Conservation (phyloP, 2,113 vertebrate species). For the Centrocercus urophasianus region DNA sequence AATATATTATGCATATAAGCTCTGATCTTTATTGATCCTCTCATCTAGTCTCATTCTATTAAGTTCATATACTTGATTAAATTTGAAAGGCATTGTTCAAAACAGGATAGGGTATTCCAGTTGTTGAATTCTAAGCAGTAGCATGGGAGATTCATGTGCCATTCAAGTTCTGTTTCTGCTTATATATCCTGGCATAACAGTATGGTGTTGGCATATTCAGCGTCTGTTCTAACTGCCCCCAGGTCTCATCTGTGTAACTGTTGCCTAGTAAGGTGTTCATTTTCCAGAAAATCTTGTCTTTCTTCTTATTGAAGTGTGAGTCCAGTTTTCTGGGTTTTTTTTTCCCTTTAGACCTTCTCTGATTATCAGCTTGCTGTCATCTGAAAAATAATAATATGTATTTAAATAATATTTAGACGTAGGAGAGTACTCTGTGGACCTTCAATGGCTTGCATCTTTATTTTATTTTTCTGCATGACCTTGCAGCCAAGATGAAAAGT, state of each 20-base stretch:
- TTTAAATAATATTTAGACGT: background rate
- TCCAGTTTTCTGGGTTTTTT: accelerated
- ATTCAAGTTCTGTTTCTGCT: background rate
- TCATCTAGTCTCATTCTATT: background rate
- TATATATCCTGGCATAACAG: background rate
- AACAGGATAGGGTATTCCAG: background rate
- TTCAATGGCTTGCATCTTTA: accelerated
- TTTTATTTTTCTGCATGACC: background rate
- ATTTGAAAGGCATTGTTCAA: background rate
- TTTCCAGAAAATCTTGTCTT: background rate
- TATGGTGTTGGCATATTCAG: background rate
- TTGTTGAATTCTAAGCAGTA: background rate
- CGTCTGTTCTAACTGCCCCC: background rate
- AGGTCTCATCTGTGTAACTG: background rate
- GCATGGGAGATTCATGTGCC: background rate
- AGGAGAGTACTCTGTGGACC: background rate
- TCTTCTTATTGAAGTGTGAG: background rate
- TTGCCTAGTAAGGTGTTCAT: background rate
- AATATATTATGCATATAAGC: background rate
- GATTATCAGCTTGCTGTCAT: background rate
- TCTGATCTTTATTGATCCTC: background rate
- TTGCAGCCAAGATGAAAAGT: background rate
- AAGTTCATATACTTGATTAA: background rate
- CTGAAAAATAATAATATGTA: background rate
- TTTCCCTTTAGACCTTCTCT: background rate